A percentile compares a stretch with the other conserved stretches of the same genome.
Conservation (phyloP, 2,888 invertebrate genomes). For the Parnassius smintheus region DNA sequence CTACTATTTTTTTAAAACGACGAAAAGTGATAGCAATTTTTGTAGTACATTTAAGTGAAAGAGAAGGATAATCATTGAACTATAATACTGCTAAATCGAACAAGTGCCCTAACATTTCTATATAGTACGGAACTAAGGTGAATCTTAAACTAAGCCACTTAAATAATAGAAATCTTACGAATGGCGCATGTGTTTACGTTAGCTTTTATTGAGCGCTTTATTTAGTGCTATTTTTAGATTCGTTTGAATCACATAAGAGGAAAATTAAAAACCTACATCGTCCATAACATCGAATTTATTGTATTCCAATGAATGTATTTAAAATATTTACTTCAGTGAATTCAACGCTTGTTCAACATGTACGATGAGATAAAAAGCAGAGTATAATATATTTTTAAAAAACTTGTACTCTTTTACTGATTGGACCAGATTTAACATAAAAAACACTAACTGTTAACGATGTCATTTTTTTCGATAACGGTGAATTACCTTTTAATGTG, state of each 20-base stretch:
- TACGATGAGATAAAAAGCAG: no score
- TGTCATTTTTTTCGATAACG: no score
- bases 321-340: conserved; percentile 4
- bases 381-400: no score
- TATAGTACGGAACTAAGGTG: neutral
- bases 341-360: neutral
- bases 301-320: no score
- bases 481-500: no score
- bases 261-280: conserved; percentile 14
- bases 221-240: conserved; percentile 64
- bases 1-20: conserved; percentile 41
- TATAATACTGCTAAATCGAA: conserved; percentile 44
- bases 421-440: no score
- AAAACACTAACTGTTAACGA: no score
- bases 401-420: no score
- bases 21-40: conserved; percentile 44
- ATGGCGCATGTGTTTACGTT: conserved; percentile 69
- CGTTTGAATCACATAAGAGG: conserved; percentile 25
- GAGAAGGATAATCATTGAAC: conserved; percentile 39
- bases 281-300: conserved; percentile 17
- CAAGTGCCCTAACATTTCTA: conserved; percentile 31
- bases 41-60: conserved; percentile 30
- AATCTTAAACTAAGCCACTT: conserved; percentile 34
- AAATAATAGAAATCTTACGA: conserved; percentile 40
- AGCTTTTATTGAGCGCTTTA: conserved; percentile 71